Evolutionary conservation across 2,797 vertebrate genomes (phyloP).

Genomic region (Bufotes viridis): DNA sequence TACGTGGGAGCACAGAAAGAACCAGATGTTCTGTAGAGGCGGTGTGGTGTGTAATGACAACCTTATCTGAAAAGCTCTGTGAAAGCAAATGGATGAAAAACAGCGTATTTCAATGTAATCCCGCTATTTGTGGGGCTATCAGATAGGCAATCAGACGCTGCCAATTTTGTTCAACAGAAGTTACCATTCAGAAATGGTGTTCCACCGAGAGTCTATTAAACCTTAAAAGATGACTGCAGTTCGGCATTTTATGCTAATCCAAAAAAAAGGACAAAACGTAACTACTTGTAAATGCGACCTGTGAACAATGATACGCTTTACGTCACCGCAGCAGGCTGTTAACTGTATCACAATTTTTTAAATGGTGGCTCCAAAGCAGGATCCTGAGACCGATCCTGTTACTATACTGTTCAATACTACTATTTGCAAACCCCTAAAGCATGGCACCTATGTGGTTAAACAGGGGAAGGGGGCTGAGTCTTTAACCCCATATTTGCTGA

Average conservation of each 20-base stretch:
- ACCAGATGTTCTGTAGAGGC: constrained; percentile 68
- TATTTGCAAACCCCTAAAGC: too few relatives aligned
- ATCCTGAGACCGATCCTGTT: too few relatives aligned
- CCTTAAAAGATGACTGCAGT: not conserved
- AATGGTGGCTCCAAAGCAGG: too few relatives aligned
- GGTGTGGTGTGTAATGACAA: constrained; percentile 47
- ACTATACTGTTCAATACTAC: too few relatives aligned
- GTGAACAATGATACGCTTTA: too few relatives aligned
- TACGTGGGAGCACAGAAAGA: constrained; percentile 61
- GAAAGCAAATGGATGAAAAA: constrained; percentile 7
- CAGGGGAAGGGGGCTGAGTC: too few relatives aligned
- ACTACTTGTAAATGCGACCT: too few relatives aligned
- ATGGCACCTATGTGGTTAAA: too few relatives aligned
- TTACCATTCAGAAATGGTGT: not conserved
- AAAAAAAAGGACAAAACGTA: too few relatives aligned
- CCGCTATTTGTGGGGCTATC: not conserved
- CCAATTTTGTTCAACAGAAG: not conserved
- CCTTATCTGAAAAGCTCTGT: constrained; percentile 20
- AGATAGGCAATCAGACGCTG: not conserved
- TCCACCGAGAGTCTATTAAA: not conserved
- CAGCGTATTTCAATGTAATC: constrained; percentile 36
- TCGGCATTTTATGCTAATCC: not conserved
- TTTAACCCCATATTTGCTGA: too few relatives aligned
- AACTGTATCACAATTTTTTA: too few relatives aligned
- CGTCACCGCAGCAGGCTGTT: too few relatives aligned